Conservation (phyloP, 1,140 invertebrate genomes). For the Scaptodrosophila lebanonensis region DNA sequence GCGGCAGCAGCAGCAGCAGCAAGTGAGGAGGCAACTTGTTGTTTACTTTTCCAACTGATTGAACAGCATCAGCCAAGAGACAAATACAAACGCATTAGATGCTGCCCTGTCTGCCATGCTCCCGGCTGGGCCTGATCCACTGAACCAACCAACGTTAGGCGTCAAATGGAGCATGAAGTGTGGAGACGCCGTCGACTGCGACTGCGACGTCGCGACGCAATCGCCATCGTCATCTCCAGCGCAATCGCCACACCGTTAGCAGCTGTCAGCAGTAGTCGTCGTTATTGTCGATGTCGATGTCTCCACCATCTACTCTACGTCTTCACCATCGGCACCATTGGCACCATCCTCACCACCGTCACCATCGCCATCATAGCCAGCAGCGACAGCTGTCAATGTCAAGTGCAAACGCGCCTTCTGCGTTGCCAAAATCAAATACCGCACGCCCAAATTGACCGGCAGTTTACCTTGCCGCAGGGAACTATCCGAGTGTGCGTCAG, state of each 20-base stretch:
- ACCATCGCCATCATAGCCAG: background rate
- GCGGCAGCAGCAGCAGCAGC: background rate
- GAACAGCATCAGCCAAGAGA: conserved; percentile 24
- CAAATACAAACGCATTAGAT: too few relatives aligned
- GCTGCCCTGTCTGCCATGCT: too few relatives aligned
- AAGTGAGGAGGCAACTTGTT: conserved; percentile 16
- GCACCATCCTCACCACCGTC: background rate
- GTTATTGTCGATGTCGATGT: too few relatives aligned
- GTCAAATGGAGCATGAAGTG: conserved; percentile 67
- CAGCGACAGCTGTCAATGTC: conserved; percentile 47
- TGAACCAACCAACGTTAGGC: background rate
- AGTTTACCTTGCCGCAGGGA: conserved; percentile 28
- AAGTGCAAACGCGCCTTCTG: conserved; percentile 52
- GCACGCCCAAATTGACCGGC: too few relatives aligned
- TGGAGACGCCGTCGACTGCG: too few relatives aligned
- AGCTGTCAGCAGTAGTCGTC: too few relatives aligned
- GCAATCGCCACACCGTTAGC: too few relatives aligned
- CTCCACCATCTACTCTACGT: too few relatives aligned
- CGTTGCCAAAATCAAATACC: conserved; percentile 34
- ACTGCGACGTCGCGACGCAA: too few relatives aligned
- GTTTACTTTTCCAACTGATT: conserved; percentile 71
- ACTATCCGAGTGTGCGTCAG: too few relatives aligned
- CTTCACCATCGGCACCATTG: conserved; percentile 6
- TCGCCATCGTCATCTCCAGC: too few relatives aligned
- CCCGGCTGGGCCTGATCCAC: too few relatives aligned